A percentile compares a stretch with the other conserved stretches of the same genome.
phyloP scores from a whole-genome alignment of 2,113 vertebrate genomes.

The Turnix velox region DNA sequence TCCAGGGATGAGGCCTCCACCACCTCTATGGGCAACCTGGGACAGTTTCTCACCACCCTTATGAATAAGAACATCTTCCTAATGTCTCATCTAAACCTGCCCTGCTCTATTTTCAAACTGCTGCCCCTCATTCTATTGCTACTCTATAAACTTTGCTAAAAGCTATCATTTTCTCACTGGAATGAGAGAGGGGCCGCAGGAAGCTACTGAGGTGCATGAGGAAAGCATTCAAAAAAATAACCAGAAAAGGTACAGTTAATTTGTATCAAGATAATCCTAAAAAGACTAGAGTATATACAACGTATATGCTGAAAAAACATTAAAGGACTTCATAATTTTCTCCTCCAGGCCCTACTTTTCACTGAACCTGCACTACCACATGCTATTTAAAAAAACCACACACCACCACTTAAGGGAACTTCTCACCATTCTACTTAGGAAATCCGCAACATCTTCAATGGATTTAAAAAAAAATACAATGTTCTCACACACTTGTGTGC shows the following conservation, averaged over 20 bases:
- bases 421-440: not conserved
- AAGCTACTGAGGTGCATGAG: not conserved
- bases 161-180: not conserved
- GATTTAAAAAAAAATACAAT: not conserved
- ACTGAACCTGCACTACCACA: not conserved
- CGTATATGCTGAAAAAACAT: not conserved
- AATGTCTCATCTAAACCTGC: too few relatives aligned
- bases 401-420: not conserved
- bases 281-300: not conserved
- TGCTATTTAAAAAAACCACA: not conserved
- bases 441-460: not conserved
- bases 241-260: not conserved
- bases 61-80: too few relatives aligned
- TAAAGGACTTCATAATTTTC: not conserved
- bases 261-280: not conserved
- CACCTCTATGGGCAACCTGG: too few relatives aligned
- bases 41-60: too few relatives aligned
- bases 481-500: not conserved
- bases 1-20: too few relatives aligned
- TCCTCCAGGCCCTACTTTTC: not conserved
- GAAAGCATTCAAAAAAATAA: not conserved
- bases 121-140: too few relatives aligned
- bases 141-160: not conserved
- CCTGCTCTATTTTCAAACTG: too few relatives aligned
- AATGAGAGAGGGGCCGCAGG: not conserved